Evolutionary conservation across 2,888 invertebrate species (phyloP), one percentile per base, ranked within the genome.

Genomic region (Calameuta idolon): DNA sequence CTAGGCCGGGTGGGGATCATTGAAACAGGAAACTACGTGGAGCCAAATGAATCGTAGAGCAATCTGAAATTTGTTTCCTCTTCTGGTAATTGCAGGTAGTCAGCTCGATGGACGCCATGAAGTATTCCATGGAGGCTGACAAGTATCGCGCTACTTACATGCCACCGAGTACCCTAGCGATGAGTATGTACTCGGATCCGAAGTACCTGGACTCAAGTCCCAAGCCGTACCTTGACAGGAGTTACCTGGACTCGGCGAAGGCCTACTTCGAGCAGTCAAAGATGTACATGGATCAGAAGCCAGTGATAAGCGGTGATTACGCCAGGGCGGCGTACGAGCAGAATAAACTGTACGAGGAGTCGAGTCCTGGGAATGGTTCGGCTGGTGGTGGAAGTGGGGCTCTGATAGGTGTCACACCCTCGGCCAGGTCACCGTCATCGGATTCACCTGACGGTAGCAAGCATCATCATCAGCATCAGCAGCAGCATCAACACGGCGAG

Each of bases 81-180:
- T 40, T 40, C 15, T 40, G 15, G 15, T 40, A 40, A 91, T 94
- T 93, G 1, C 94, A 95, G 95, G 94, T 96, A 80, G 95, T 95
- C 11, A 94, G 95, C 75, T 94, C 95, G 81, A 95, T 96, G 95
- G 96, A 96, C 88, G 94, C 94, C 30, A 95, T 96, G 95, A 96
- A 96, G 88, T 96, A 96, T 89, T 95, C 95, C 12, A 94, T 96
- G 92, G 96, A 96, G 84, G 95, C 95, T 0, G 96, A 96, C 86
- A 96, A 96, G 86, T 96, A 96, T 90, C 93, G 96, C 77, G 94
- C 95, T 34, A 93, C 94, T 0, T 96, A 96, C 92, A 94, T 94
- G 92, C 94, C 94, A 1, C 94, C 94, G 3, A 93, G 93, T 69
- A 93, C 93, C n/a, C 89, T 94, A n/a, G 93, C 94, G 79, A 94